Conservation (phyloP, 2,888 invertebrate species). For the Ganaspis brasiliensis region DNA sequence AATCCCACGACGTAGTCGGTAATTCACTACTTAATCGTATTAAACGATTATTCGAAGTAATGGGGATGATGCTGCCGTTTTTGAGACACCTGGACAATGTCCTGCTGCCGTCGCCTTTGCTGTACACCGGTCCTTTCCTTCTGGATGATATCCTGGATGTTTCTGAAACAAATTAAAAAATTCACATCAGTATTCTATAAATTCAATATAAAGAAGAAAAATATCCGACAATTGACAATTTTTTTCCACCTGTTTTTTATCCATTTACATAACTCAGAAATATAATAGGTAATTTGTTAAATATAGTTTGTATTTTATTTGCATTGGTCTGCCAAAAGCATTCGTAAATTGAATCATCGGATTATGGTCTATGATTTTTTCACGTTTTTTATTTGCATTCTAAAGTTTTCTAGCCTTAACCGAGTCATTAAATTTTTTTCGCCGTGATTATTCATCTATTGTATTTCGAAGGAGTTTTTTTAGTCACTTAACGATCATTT, state of each 20-base stretch:
- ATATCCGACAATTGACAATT: not conserved
- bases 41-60: constrained; percentile 70
- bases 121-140: constrained; percentile 84
- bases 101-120: constrained; percentile 79
- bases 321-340: constrained; percentile 58
- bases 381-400: constrained; percentile 19
- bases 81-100: constrained; percentile 74
- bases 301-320: too few species aligned
- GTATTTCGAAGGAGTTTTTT: constrained; percentile 52
- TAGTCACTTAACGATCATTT: constrained; percentile 66
- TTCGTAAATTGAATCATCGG: constrained; percentile 56
- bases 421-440: not conserved
- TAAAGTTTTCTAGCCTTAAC: not conserved
- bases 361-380: constrained; percentile 51
- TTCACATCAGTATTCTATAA: not conserved
- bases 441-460: constrained; percentile 6
- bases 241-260: constrained; percentile 1
- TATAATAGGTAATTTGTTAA: too few species aligned
- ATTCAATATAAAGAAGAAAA: too few species aligned
- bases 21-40: constrained; percentile 70
- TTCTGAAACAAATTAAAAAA: constrained; percentile 84
- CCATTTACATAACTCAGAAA: constrained; percentile 3
- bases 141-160: constrained; percentile 93
- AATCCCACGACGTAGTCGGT: constrained; percentile 73
- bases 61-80: constrained; percentile 76